Base-by-base conservation (phyloP, 2,888 invertebrate genomes). In the Sinelater perroti region DNA sequence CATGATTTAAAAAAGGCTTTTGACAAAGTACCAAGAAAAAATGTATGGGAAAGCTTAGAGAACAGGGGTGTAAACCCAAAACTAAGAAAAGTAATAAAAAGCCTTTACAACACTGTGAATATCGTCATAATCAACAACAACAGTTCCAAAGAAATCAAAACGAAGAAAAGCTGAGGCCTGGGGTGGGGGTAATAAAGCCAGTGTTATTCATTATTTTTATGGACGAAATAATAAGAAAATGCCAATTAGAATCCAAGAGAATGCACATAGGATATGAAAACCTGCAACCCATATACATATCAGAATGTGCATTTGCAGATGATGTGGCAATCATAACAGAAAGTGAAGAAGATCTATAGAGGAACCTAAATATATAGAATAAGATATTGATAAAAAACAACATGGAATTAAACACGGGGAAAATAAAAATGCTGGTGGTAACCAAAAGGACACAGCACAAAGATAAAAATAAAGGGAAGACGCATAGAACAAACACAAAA, bases 1-100 rank as follows among this genome's bases (percentile, higher is more conserved):
- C n/a, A n/a, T n/a, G n/a, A n/a, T 30, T 17, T 63, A 5, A 28
- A 61, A 36, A 61, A 62, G 18, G 62, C 64, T 1, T 64, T 64
- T 44, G 61, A 64, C 35, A 58, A 14, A 40, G 40, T 56, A 21
- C 33, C 33, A 28, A 45, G 44, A 38, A 38, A 35, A 13, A 28
- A 31, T 47, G 28, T 63, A 16, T 63, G 59, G 56, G 18, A 45
- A 51, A 56, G 20, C 10, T 21, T 61, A n/a, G n/a, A n/a, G 30
- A 42, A 26, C n/a, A 21, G 42, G 28, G 47, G 55, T 38, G 11
- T 55, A 35, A 56, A 8, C 24, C n/a, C 11, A 40, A 36, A 50
- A 38, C 17, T 58, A 28, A 14, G 14, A 38, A 35, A 18, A 44
- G 35, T 35, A 17, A 62, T 62, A n/a, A 46, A 56, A 54, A 53